Evolutionary conservation across 2,113 vertebrate species (phyloP), one percentile per base, ranked within the genome.

Genomic region (Macquaria australasica): DNA sequence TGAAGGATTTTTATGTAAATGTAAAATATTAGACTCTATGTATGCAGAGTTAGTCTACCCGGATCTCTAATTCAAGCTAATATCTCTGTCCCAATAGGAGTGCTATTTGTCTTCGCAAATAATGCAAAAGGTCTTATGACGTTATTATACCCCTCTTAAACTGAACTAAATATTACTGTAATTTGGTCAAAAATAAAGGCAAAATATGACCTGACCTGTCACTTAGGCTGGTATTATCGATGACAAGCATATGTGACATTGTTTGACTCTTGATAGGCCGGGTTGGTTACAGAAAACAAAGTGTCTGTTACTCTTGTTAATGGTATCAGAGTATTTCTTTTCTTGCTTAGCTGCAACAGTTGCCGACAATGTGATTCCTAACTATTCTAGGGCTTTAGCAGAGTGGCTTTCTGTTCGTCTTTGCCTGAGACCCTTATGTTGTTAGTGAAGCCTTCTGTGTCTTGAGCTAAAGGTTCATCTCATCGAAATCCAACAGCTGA

Each of bases 1-100:
- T 23, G 34, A 79, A 86, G 51, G 59, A 37, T 73, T 79, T 58
- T 55, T 1, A 56, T 55, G 34, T 14, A 41, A 67, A 87, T 66
- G 51, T n/a, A 71, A 74, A 41, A 66, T 81, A 68, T 34, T 34
- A 34, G 66, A 5, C n/a, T 43, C 39, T 11, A 43, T 41, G 37
- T 41, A 15, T 15, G 50, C 3, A 43, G 23, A 43, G 37, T 55
- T 39, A 66, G 31, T 77, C 20, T 58, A 48, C 25, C 18, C 0
- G 1, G 39, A 45, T 45, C 12, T 45, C 63, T 78, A 41, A 66
- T 78, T 68, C 4, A 55, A 5, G 34, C 20, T n/a, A n/a, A 48
- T 56, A 39, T 25, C 21, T 28, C 23, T 53, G 48, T 20, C 43
- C 18, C 23, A 34, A 34, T 18, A 10, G 41, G 43, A 8, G 3